Evolutionary conservation across 2,797 vertebrate species (phyloP), one percentile per base, ranked within the genome.

Genomic region (Crenichthys baileyi): DNA sequence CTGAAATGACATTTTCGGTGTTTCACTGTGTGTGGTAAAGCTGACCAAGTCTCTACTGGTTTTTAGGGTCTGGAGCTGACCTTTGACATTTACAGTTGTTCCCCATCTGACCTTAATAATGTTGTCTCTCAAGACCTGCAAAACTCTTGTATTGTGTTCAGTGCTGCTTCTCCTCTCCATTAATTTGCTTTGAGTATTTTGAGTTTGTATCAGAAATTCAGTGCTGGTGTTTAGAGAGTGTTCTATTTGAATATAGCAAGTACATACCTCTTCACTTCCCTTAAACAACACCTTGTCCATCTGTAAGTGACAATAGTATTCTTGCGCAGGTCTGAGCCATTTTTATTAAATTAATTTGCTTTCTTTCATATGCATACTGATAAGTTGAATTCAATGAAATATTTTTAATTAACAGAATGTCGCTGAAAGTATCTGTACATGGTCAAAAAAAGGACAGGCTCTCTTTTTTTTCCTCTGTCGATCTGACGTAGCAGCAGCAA

Each of bases 341-440:
- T 85, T 88, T 86, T 80, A 75, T 88, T 89, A 73, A 82, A 68
- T 82, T 87, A 51, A 79, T 9, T 68, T 56, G 71, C 82, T 75
- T 87, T 75, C 68, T 70, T 88, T 89, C 87, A 87, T 78, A 71
- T 2, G 11, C 72, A 29, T 77, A 76, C 87, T 86, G 80, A 88
- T 22, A 60, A 90, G 78, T 79, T 60, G 78, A 90, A 90, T 90
- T 72, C 87, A 89, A 91, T 93, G 12, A 91, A 85, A 89, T 83
- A 79, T 91, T 89, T 85, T 90, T 85, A 91, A 92, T 86, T 85
- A 88, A 77, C 67, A 81, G 71, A 91, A 73, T 29, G 63, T 76
- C 70, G 56, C 74, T 22, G 79, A 41, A 75, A 79, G 79, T 80
- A 70, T 85, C 78, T 84, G 79, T 50, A 74, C 46, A 50, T 29